Conservation (phyloP, 2,888 invertebrate species). For the Cryptophagus acutangulus region DNA sequence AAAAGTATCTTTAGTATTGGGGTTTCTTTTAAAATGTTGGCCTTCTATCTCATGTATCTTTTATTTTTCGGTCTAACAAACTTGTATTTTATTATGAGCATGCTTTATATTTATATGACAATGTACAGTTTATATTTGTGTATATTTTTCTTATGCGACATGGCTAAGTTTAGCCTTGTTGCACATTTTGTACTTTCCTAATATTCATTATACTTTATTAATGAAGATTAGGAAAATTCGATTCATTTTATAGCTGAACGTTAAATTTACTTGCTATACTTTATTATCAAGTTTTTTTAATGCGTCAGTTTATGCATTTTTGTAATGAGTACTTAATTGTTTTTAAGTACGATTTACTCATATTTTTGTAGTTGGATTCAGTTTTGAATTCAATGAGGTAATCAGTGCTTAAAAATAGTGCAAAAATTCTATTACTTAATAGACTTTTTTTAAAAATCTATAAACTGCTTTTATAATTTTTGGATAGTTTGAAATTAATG, state of each 20-base stretch:
- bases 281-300: constrained; percentile 10
- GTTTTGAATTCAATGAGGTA: constrained; percentile 29
- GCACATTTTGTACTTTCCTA: constrained; percentile 7
- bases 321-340: background rate
- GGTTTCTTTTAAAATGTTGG: constrained; percentile 43
- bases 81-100: constrained; percentile 43
- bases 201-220: constrained; percentile 21
- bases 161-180: constrained; percentile 30
- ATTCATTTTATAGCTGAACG: background rate
- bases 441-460: too few relatives aligned
- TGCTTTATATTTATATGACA: constrained; percentile 33
- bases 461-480: too few relatives aligned
- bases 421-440: too few relatives aligned
- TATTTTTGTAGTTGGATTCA: constrained; percentile 24
- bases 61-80: constrained; percentile 47
- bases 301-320: too few relatives aligned
- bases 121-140: constrained; percentile 26
- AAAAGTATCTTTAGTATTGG: constrained; percentile 30
- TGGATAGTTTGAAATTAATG: too few relatives aligned
- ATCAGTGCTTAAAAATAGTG: too few relatives aligned
- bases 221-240: constrained; percentile 7
- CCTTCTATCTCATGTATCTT: constrained; percentile 49
- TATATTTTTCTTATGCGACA: constrained; percentile 27
- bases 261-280: constrained; percentile 10
- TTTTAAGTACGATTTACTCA: background rate